Base-by-base conservation (phyloP, 1,140 invertebrate species). In the Leptinotarsa lineolata region DNA sequence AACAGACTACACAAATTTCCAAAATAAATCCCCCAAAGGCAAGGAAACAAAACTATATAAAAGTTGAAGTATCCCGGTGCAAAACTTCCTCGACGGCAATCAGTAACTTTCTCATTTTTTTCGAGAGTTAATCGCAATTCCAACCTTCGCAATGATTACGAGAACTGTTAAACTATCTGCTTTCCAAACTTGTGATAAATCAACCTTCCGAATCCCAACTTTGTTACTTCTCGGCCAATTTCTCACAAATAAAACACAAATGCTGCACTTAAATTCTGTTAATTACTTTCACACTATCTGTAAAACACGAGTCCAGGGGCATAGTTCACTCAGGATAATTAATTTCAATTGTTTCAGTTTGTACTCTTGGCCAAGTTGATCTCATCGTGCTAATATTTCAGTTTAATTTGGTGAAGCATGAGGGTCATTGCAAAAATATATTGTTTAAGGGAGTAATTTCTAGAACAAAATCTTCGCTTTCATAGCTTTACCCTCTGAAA, bases 171-270 rank as follows among this genome's bases (percentile, higher is more conserved):
- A 68, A 68, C 66, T 68, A 68, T 68, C 66, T 46, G n/a, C 24
- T 2, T 44, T 68, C 66, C 39, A 48, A 68, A 68, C 39, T 22
- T 20, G 66, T 68, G 39, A 68, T 68, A 68, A 68, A 68, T 68
- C 66, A 68, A 21, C 64, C 64, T 59, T 59, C 21, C 21, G n/a
- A 68, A 18, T 46, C 39, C 66, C 66, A 46, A 46, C 66, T 68
- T 46, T 46, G 45, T 39, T 13, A 46, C 30, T 68, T 13, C 45
- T 68, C 66, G 66, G 39, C 45, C 66, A 68, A 68, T 68, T 48
- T 68, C 66, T 20, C 66, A 68, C 66, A 68, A 68, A 68, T 68
- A 68, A 68, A 68, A 68, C 66, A 68, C 66, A 68, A 68, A 68
- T 68, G 66, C 45, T 68, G 45, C 66, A 68, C 66, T 68, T 68